A percentile compares a stretch with the other conserved stretches of the same genome.
Conservation (phyloP, 1,140 invertebrate genomes). For the Mya arenaria region DNA sequence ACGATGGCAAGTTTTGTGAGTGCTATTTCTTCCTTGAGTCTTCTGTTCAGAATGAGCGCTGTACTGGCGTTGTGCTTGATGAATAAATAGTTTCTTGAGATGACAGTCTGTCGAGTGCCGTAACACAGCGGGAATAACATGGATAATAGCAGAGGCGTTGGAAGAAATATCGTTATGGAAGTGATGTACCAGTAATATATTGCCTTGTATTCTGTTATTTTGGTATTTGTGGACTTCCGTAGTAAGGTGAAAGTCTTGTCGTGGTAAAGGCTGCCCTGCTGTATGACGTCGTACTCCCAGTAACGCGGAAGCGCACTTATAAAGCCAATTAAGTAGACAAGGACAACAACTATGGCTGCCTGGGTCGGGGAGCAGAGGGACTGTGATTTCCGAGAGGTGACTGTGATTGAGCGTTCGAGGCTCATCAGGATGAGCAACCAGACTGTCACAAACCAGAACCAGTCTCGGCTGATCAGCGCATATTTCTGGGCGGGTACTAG, state of each 20-base stretch:
- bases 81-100: constrained; percentile 64
- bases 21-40: constrained; percentile 72
- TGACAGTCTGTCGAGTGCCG: constrained; percentile 59
- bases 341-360: constrained; percentile 68
- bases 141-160: constrained; percentile 69
- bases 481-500: constrained; percentile 71
- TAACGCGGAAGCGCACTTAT: constrained; percentile 77
- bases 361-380: constrained; percentile 71
- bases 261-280: constrained; percentile 34
- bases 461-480: constrained; percentile 70
- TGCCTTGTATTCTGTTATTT: constrained; percentile 70
- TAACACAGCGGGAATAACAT: constrained; percentile 64
- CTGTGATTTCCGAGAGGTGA: constrained; percentile 66
- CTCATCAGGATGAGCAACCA: constrained; percentile 77
- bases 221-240: constrained; percentile 63
- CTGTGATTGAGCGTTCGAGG: constrained; percentile 71
- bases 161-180: constrained; percentile 74
- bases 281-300: constrained; percentile 72
- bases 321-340: constrained; percentile 74
- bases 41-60: constrained; percentile 68
- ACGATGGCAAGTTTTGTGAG: constrained; percentile 70
- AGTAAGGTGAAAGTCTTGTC: constrained; percentile 51
- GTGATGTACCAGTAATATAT: constrained; percentile 79
- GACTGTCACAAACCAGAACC: constrained; percentile 75
- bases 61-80: constrained; percentile 67